Base-by-base conservation (phyloP, 2,888 invertebrate species). In the Carcina quercana region DNA sequence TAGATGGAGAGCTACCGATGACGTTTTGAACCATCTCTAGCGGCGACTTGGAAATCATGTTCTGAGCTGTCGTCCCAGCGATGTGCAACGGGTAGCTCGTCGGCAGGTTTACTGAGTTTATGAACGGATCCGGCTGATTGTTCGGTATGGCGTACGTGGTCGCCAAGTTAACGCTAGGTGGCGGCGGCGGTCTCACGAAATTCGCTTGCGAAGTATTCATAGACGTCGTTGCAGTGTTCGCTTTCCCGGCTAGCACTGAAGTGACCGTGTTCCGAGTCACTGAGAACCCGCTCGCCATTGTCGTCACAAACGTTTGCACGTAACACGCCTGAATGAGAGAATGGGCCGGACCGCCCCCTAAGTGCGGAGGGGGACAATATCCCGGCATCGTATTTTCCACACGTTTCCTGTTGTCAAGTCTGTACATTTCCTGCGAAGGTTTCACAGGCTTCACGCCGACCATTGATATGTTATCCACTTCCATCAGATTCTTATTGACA, bases 221-320 rank as follows among this genome's bases (percentile, higher is more conserved):
- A 0, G 92, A 90, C 1, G 93, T 91, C 0, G 93, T 91, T 1
- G 90, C 89, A 1, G 92, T 93, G 47, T 90, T 90, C 0, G 92
- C 88, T 60, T 89, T 86, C 2, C 92, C 92, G 2, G 92, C 92
- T 38, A 92, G 65, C 2, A 93, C 93, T 0, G 91, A 92, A 0
- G 94, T 94, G 12, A 94, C 91, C 0, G 94, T 93, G 58, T 93
- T 93, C 45, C 93, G 87, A 19, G 91, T 91, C 2, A 89, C 89
- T 0, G 92, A 92, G 58, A 91, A 89, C 5, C 92, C 89, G 55
- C 91, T 91, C 0, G 91, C 91, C 69, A 85, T 82, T 1, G 82
- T 84, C 1, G 78, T 78, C 0, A 85, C 75, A 42, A 65, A 71
- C 1, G 78, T 72, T 44, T 83, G 84, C 2, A 80, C 69, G 34